Percentiles rank a stretch among this genome's conserved stretches.
These are phyloP conservation scores for Corbicula japonica DNA, from an alignment of 2,888 invertebrate species.

Conservation along the genomic window DNA sequence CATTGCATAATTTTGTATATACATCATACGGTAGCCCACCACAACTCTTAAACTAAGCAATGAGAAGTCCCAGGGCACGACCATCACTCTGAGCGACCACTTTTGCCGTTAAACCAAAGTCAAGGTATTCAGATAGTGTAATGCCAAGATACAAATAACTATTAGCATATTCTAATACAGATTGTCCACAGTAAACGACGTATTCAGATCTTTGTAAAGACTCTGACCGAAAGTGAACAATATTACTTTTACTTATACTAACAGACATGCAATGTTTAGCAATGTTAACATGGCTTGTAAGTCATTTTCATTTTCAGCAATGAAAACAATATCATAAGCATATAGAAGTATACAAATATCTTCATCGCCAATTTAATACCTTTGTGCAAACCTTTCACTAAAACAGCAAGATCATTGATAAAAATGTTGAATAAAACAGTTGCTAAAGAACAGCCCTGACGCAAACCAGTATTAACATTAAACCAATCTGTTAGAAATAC, in stretches of 20 bases:
- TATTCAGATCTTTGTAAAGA: slow-evolving; percentile 12
- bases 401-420: slow-evolving; percentile 15
- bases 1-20: slow-evolving; percentile 41
- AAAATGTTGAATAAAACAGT: slow-evolving; percentile 17
- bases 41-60: slow-evolving; percentile 29
- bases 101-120: slow-evolving; percentile 17
- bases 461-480: slow-evolving; percentile 5
- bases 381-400: slow-evolving; percentile 14
- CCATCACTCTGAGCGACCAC: slow-evolving; percentile 34
- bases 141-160: slow-evolving; percentile 30
- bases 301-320: slow-evolving; percentile 13
- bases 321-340: slow-evolving; percentile 17
- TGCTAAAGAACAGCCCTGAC: slow-evolving; percentile 24
- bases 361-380: slow-evolving; percentile 16
- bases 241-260: slow-evolving; percentile 13
- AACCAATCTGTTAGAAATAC: slow-evolving; percentile 15
- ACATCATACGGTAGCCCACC: slow-evolving; percentile 46
- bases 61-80: slow-evolving; percentile 34
- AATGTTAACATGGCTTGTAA: slow-evolving; percentile 14
- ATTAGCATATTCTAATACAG: not conserved
- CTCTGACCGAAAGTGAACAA: slow-evolving; percentile 29
- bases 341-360: slow-evolving; percentile 12
- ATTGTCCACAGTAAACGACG: slow-evolving; percentile 21
- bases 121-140: slow-evolving; percentile 14
- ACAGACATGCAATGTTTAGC: slow-evolving; percentile 6